Conservation (phyloP, 2,113 vertebrate species). For the Aspidoscelis tigris region DNA sequence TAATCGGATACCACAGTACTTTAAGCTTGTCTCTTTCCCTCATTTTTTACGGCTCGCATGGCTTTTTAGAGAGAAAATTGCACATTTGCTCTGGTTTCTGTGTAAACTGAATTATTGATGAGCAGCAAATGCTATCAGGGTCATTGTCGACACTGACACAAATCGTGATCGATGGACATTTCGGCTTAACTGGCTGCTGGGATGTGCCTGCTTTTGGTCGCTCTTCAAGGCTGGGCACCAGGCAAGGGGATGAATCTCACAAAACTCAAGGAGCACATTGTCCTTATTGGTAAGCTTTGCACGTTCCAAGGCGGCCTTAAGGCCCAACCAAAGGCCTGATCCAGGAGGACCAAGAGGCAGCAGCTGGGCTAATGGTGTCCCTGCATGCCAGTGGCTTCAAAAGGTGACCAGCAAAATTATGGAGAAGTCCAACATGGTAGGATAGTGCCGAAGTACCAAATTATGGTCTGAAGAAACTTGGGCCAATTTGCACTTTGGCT, state of each 20-base stretch:
- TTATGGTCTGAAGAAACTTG: too few species aligned
- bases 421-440: not conserved
- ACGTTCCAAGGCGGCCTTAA: not conserved
- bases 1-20: conserved; percentile 88
- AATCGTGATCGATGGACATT: conserved; percentile 56
- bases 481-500: too few species aligned
- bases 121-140: conserved; percentile 58
- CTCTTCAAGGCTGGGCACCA: not conserved
- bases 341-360: not conserved
- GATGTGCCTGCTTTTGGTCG: not conserved
- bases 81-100: conserved; percentile 51
- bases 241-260: not conserved
- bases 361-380: not conserved
- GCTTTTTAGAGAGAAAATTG: conserved; percentile 53
- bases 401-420: not conserved
- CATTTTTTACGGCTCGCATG: conserved; percentile 60
- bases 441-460: not conserved
- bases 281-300: not conserved
- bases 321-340: not conserved
- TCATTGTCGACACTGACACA: conserved; percentile 54
- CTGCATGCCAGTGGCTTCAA: too few species aligned
- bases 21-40: conserved; percentile 62
- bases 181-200: conserved; percentile 48
- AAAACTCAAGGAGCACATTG: not conserved
- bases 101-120: conserved; percentile 70